Evolutionary conservation across 2,113 vertebrate species (phyloP).

Genomic region (Antigone vipio): DNA sequence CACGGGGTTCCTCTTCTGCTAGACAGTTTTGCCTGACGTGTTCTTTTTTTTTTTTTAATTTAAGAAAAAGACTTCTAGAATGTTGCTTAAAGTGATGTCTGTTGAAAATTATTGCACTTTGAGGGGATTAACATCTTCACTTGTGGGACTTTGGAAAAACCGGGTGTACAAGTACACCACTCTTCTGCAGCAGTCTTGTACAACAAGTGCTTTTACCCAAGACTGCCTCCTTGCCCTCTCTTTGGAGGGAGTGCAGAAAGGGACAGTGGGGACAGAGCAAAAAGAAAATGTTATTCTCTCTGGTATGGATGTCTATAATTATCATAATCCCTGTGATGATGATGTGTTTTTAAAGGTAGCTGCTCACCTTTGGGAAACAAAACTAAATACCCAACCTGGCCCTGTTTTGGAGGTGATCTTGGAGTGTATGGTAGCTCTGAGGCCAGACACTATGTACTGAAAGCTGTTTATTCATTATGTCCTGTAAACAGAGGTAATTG

Average conservation of each 20-base stretch:
- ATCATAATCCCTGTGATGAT: too few species aligned
- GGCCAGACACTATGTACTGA: background rate
- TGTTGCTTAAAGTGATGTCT: background rate
- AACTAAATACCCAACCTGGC: background rate
- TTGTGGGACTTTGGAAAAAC: background rate
- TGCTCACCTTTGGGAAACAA: background rate
- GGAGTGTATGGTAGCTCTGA: background rate
- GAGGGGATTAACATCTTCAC: background rate
- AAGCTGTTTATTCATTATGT: background rate
- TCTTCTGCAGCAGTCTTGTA: background rate
- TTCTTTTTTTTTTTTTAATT: background rate
- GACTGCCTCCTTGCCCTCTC: background rate
- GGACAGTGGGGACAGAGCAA: background rate
- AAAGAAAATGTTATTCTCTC: background rate
- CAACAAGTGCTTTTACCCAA: background rate
- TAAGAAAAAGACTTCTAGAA: background rate
- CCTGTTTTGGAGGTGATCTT: background rate
- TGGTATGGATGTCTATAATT: background rate
- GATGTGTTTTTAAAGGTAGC: background rate
- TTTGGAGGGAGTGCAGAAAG: background rate
- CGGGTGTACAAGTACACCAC: rapidly evolving
- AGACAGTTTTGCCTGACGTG: background rate
- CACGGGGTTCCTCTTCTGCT: background rate
- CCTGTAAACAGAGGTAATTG: background rate
- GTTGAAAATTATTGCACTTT: background rate